Conservation (phyloP, 2,888 invertebrate genomes). For the Malthinus seriepunctatus region DNA sequence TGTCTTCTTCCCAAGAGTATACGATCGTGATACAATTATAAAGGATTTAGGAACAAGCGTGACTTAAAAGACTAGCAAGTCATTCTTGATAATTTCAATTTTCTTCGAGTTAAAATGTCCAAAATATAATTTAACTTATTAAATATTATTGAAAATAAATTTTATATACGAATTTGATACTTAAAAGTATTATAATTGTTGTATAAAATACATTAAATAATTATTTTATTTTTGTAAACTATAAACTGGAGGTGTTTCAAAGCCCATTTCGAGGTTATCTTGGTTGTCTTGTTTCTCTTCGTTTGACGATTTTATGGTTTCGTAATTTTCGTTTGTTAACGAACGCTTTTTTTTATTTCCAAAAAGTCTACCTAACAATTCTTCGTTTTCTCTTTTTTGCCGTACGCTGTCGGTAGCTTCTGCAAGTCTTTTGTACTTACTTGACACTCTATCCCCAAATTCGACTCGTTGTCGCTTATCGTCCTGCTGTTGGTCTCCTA, state of each 20-base stretch:
- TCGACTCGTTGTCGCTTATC: neutral
- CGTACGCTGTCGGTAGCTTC: constrained; percentile 40
- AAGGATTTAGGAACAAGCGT: constrained; percentile 34
- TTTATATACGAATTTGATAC: too few relatives aligned
- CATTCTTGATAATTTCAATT: constrained; percentile 29
- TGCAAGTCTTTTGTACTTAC: constrained; percentile 43
- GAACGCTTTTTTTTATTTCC: constrained; percentile 24
- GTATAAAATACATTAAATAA: neutral
- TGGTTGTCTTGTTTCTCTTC: constrained; percentile 5
- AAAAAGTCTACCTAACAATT: constrained; percentile 42
- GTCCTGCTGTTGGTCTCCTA: neutral
- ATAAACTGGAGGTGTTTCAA: constrained; percentile 46
- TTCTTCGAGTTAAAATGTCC: constrained; percentile 3
- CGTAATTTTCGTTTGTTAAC: constrained; percentile 12
- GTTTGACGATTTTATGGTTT: constrained; percentile 1
- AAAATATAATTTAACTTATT: neutral
- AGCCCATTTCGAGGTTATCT: constrained; percentile 27
- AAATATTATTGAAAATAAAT: neutral
- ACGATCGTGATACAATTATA: constrained; percentile 38
- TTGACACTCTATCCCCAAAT: constrained; percentile 24
- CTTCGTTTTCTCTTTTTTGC: constrained; percentile 42
- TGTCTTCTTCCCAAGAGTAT: constrained; percentile 23
- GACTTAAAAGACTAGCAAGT: constrained; percentile 32
- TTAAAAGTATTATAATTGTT: too few relatives aligned
- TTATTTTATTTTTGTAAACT: constrained; percentile 25